Evolutionary conservation across 1,140 invertebrate species (phyloP), one percentile per base, ranked within the genome.

Genomic region (Aphis craccivora): DNA sequence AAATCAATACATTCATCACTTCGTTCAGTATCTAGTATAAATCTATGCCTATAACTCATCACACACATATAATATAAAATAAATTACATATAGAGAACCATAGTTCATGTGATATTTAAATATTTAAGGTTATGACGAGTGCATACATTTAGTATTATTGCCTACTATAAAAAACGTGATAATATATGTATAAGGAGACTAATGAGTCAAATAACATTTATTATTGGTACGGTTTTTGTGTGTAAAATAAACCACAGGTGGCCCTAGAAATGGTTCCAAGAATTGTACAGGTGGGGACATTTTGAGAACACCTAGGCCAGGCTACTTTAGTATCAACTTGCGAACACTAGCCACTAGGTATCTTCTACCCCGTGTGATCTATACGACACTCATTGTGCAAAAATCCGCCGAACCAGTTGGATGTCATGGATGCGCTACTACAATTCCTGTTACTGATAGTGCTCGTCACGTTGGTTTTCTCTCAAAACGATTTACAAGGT

Each of bases 401-500:
- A 53, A 53, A 93, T 93, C 76, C 91, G 76, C 53, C 91, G 91
- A 30, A 55, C 5, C 81, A 86, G 51, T 30, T n/a, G 37, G 91
- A 93, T 53, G 91, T 93, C 91, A 93, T 93, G 91, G 81, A 35
- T 23, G 81, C 23, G 81, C 91, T 84, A 93, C 81, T 93, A 51
- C 60, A 40, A 43, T 53, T 53, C 35, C 40, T 93, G 81, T 84
- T 93, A 30, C 9, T 48, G 35, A 25, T 51, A 1, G 48, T 40
- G 45, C 18, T 84, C 11, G n/a, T 51, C 6, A 22, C 91, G 48
- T 53, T 55, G 48, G 91, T 84, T 6, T 86, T 93, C 22, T 86
- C 81, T 53, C 91, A 93, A 86, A 93, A 93, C 20, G 91, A 93
- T 55, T 86, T 93, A 37, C 91, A 93, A 93, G 91, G 91, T 93